Percentiles rank a stretch among this genome's conserved stretches.
These are phyloP conservation scores for Drosophila punjabiensis DNA, from an alignment of 1,140 invertebrate genomes.

Conservation along the genomic window DNA sequence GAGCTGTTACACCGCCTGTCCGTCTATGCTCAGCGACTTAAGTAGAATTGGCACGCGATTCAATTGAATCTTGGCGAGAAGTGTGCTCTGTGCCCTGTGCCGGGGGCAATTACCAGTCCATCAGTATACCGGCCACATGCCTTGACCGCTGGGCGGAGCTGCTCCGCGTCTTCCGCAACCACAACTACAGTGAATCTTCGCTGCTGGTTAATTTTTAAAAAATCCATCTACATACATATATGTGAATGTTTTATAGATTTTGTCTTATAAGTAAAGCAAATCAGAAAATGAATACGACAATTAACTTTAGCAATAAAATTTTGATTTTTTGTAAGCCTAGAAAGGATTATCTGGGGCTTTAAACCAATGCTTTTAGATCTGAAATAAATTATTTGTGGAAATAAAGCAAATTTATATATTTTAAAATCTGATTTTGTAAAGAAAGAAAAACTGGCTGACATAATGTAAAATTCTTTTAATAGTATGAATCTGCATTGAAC, in stretches of 20 bases:
- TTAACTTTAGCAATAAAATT: too few relatives aligned
- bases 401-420: too few relatives aligned
- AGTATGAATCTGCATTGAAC: too few relatives aligned
- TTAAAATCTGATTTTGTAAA: too few relatives aligned
- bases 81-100: constrained; percentile 59
- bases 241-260: neutral
- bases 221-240: neutral
- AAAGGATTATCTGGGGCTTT: too few relatives aligned
- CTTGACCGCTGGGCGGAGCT: constrained; percentile 44
- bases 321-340: too few relatives aligned
- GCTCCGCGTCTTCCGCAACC: constrained; percentile 15
- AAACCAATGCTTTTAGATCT: too few relatives aligned
- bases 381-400: too few relatives aligned
- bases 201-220: neutral
- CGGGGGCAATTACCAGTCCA: constrained; percentile 54
- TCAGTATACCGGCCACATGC: constrained; percentile 16
- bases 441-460: too few relatives aligned
- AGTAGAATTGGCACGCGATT: constrained; percentile 82
- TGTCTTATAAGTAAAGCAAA: neutral
- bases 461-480: too few relatives aligned
- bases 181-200: constrained; percentile 14
- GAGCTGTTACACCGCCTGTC: constrained; percentile 47
- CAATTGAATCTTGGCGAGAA: constrained; percentile 74
- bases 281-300: neutral
- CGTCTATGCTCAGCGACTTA: constrained; percentile 57